Evolutionary conservation across 2,113 vertebrate genomes (phyloP), one percentile per base, ranked within the genome.

Genomic region (Pongo abelii): DNA sequence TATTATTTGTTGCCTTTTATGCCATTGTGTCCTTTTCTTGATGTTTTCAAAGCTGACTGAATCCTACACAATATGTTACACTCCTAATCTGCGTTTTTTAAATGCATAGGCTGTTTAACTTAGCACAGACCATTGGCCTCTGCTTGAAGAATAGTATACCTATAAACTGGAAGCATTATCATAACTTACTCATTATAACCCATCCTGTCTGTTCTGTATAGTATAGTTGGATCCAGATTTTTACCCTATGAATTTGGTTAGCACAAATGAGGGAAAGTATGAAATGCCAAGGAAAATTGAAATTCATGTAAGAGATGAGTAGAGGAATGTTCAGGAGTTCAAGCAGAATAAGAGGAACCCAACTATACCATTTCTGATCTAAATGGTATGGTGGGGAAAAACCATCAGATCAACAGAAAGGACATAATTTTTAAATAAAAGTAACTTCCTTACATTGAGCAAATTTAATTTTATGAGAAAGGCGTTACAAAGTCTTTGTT

Each of bases 401-500:
- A 3, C 22, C 27, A n/a, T 12, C 52, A 40, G 18, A 35, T 40
- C 38, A 57, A 32, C 23, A 91, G 64, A 88, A 64, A 86, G 43
- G 32, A 75, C 5, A 4, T 17, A 7, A 22, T 72, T 69, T 96
- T 64, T 70, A 59, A 88, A 80, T 61, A 40, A 38, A 52, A 59
- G n/a, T 48, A 84, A 84, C 69, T 89, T 64, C 43, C 20, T 40
- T 59, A 55, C 0, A 13, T 48, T 55, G 59, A 75, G 9, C 72
- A 78, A 74, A 83, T 59, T 84, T 43, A 89, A 50, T 69, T 86
- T 90, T 80, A 69, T 93, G 70, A 85, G 84, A 97, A 67, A 38
- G 79, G 3, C 17, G 43, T 94, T 74, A 27, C 35, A 17, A 40
- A 50, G 4, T 55, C 35, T 92, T 69, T 81, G 12, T 64, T 89